Conservation (phyloP, 2,888 invertebrate species). For the Nomada fucata region DNA sequence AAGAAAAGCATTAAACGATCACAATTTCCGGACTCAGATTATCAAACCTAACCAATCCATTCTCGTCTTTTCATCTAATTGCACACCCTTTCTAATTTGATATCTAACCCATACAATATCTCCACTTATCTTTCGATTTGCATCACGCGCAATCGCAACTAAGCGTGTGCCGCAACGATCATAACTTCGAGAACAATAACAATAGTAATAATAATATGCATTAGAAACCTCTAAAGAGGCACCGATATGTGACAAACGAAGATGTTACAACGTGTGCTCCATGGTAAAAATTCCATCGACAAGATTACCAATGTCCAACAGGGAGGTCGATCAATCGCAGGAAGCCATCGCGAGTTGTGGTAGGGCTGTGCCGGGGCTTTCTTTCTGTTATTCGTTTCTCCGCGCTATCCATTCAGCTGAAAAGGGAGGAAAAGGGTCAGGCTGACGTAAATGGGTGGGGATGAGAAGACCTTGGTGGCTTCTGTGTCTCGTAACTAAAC, state of each 20-base stretch:
- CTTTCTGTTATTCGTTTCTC: slow-evolving; percentile 60
- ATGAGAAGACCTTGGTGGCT: slow-evolving; percentile 72
- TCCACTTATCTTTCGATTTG: too few relatives aligned
- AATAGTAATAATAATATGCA: too few relatives aligned
- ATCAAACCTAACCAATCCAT: too few relatives aligned
- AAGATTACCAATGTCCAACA: slow-evolving; percentile 31
- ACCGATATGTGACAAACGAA: background rate
- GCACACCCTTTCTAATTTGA: too few relatives aligned
- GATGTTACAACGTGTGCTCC: background rate
- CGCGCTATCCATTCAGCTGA: slow-evolving; percentile 58
- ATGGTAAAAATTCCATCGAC: slow-evolving; percentile 37
- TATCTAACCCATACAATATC: too few relatives aligned
- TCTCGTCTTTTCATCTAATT: too few relatives aligned
- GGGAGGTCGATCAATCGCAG: slow-evolving; percentile 44
- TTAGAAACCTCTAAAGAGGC: too few relatives aligned
- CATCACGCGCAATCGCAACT: too few relatives aligned
- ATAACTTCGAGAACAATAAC: too few relatives aligned
- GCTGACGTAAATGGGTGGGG: slow-evolving; percentile 43
- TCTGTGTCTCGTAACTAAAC: slow-evolving; percentile 80
- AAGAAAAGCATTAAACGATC: too few relatives aligned
- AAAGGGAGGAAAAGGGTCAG: slow-evolving; percentile 72
- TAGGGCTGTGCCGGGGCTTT: slow-evolving; percentile 70
- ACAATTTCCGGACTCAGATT: too few relatives aligned
- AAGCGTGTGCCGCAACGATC: too few relatives aligned
- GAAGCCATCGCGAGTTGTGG: slow-evolving; percentile 66